Base-by-base conservation (phyloP, 2,888 invertebrate species). In the Sarcophaga subvicina region DNA sequence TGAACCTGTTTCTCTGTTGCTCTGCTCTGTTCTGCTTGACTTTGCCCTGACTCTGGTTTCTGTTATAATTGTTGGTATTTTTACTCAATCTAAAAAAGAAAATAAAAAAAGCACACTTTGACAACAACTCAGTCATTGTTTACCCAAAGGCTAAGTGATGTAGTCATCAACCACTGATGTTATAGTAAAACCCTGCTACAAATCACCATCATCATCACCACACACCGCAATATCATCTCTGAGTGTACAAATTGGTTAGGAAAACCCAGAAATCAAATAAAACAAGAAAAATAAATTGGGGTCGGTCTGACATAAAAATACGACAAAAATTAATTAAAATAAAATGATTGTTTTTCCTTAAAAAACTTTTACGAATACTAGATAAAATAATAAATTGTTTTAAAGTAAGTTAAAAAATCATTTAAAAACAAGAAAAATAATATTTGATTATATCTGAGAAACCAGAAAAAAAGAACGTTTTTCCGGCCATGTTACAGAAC, bases 1-100 rank as follows among this genome's bases (percentile, higher is more conserved):
- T 27, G 45, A 70, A 78, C 78, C 78, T 47, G 78, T 78, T 78
- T 78, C 14, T 64, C n/a, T 62, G 62, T n/a, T 11, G 37, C 25
- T 45, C 20, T 25, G n/a, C 20, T 67, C 63, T 11, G 63, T 47
- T 45, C 12, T 45, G 25, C 37, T 25, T 64, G 22, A 10, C 27
- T 59, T n/a, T 72, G 60, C 60, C 22, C 59, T 60, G 54, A 14
- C 22, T 27, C 22, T 27, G 59, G 17, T 64, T 4, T 73, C 4
- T 63, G 60, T n/a, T 49, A 49, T 69, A 14, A 20, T 47, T 59
- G 14, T 10, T 59, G 14, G n/a, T 14, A 17, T 17, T 17, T 59
- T 69, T 49, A 69, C 49, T 62, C 20, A 25, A 45, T 12, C 8
- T 37, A 37, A 37, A 37, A 37, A 37, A 3, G 37, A 37, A 37